Evolutionary conservation across 1,140 invertebrate genomes (phyloP), one percentile per base, ranked within the genome.

Genomic region (Diabrotica virgifera): DNA sequence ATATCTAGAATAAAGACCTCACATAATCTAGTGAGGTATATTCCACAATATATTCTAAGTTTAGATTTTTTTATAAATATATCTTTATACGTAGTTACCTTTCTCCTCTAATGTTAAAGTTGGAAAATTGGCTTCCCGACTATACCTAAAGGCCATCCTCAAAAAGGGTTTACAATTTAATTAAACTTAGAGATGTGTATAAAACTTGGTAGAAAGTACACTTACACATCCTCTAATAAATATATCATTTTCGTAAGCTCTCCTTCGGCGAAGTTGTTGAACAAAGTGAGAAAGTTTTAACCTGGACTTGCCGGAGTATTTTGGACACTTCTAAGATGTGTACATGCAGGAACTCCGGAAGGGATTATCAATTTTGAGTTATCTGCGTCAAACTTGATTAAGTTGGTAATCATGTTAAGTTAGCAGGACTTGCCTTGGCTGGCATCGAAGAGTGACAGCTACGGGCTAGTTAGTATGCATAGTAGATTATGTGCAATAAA

Each of bases 161-260:
- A 8, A 46, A 46, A 46, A 24, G 40, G 40, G 40, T 46, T 46
- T 46, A 46, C 40, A 46, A 46, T 46, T 46, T 46, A 46, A 46
- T 46, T n/a, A 46, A 46, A 46, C 40, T 46, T 46, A 46, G 40
- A 46, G 40, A 46, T 46, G 40, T 46, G 40, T 46, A 46, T 46
- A 46, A 46, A 6, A 46, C n/a, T 46, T n/a, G 40, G n/a, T 46
- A 46, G 40, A 24, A 24, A 24, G 24, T 24, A 24, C 40, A 46
- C 40, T 46, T 46, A 46, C 8, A 46, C 40, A 46, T 46, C 40
- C 40, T 46, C 40, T n/a, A 46, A 46, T 46, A 46, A 46, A 46
- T 46, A 46, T 46, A 46, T 46, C 40, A 46, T 46, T 46, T 46
- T n/a, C 8, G 8, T 46, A 46, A 46, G 40, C 40, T 46, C 40